phyloP scores from a whole-genome alignment of 2,113 vertebrate genomes.

The Perognathus longimembris region DNA sequence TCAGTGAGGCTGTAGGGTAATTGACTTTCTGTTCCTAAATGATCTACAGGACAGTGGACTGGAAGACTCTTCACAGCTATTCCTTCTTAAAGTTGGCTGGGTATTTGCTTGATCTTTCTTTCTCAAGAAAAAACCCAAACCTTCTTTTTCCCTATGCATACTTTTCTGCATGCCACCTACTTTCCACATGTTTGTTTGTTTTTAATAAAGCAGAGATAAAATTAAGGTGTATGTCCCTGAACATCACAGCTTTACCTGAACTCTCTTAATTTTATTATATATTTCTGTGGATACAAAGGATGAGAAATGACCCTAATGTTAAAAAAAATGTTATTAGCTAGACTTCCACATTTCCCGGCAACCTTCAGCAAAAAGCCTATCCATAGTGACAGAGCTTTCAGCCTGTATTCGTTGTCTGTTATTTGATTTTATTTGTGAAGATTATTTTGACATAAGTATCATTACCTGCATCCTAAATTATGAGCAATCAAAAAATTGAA shows the following conservation, averaged over 20 bases:
- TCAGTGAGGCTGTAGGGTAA: background rate
- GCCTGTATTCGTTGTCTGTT: background rate
- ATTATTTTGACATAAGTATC: background rate
- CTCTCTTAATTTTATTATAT: background rate
- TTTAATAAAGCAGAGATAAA: slow-evolving; percentile 18
- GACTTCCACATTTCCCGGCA: background rate
- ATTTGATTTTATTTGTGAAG: slow-evolving; percentile 3
- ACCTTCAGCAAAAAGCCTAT: background rate
- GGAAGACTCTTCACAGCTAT: background rate
- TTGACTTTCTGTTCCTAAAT: background rate
- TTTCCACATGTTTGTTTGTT: slow-evolving; percentile 4
- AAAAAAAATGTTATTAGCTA: background rate
- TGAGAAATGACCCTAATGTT: background rate
- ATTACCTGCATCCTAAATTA: background rate
- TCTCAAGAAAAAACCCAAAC: background rate
- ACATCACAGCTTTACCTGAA: slow-evolving; percentile 1
- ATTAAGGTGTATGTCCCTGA: background rate
- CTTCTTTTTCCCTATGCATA: background rate
- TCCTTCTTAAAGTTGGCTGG: background rate
- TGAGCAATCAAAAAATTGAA: background rate
- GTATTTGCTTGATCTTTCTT: background rate
- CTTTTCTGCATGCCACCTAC: background rate
- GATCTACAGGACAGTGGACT: background rate
- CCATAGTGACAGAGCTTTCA: background rate
- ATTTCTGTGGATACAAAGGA: background rate